A percentile compares a stretch with the other conserved stretches of the same genome.
Evolutionary conservation across 2,797 vertebrate species (phyloP).

Genomic region (Spinibarbus caldwelli): DNA sequence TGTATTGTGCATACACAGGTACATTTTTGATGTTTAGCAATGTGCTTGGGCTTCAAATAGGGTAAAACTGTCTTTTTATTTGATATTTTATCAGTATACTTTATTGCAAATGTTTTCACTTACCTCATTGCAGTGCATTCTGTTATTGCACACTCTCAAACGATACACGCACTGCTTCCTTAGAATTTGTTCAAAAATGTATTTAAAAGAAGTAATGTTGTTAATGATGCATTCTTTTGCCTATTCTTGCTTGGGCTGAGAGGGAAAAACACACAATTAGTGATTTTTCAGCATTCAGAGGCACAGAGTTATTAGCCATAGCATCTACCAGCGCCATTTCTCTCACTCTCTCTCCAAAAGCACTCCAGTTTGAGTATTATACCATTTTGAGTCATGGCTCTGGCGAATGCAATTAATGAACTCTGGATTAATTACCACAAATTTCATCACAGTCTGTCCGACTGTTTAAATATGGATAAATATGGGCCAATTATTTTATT

Average conservation of each 20-base stretch:
- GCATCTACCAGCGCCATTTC: neutral
- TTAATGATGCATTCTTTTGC: neutral
- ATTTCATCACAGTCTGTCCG: constrained; percentile 43
- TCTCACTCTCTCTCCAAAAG: constrained; percentile 26
- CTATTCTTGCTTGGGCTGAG: neutral
- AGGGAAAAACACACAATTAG: constrained; percentile 14
- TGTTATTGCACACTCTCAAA: neutral
- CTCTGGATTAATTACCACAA: constrained; percentile 39
- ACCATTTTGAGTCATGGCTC: constrained; percentile 30
- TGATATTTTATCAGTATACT: neutral
- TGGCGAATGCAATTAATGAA: constrained; percentile 47
- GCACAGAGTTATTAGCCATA: constrained; percentile 20
- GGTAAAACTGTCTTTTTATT: neutral
- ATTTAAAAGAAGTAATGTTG: neutral
- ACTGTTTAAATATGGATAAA: constrained; percentile 48
- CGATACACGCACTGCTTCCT: neutral
- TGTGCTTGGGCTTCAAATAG: neutral
- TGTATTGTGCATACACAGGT: neutral
- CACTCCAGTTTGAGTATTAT: constrained; percentile 22
- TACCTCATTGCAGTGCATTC: neutral
- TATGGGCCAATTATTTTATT: constrained; percentile 31
- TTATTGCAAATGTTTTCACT: neutral
- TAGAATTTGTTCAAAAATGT: neutral
- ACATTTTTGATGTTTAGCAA: neutral
- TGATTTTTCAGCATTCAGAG: constrained; percentile 9